These are phyloP conservation scores for Parnassius mnemosyne DNA, from an alignment of 2,888 invertebrate genomes.

Conservation along the genomic window DNA sequence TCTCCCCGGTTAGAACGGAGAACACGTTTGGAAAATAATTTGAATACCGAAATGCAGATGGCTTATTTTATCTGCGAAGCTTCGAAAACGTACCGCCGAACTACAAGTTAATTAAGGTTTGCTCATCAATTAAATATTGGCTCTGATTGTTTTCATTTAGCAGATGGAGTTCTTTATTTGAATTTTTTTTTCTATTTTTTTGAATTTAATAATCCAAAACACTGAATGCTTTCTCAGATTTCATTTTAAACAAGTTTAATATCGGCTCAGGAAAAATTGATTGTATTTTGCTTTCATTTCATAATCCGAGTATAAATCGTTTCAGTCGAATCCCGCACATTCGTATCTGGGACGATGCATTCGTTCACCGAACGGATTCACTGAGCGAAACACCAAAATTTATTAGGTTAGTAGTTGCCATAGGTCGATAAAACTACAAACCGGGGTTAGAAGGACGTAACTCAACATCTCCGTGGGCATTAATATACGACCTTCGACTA, in stretches of 20 bases:
- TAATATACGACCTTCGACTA: conserved; percentile 65
- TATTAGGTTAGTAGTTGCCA: conserved; percentile 80
- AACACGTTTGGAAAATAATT: conserved; percentile 79
- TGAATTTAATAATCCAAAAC: conserved; percentile 35
- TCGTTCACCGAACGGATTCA: conserved; percentile 75
- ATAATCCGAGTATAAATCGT: conserved; percentile 53
- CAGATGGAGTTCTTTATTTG: conserved; percentile 61
- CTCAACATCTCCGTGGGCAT: conserved; percentile 54
- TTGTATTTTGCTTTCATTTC: conserved; percentile 34
- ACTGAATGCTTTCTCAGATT: conserved; percentile 1
- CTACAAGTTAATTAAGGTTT: conserved; percentile 80
- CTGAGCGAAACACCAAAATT: conserved; percentile 80
- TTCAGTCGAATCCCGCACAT: conserved; percentile 64
- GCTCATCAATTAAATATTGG: conserved; percentile 78
- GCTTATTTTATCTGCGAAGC: conserved; percentile 73
- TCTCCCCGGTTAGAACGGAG: conserved; percentile 55
- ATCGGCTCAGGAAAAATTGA: conserved; percentile 2
- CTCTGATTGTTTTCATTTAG: conserved; percentile 73
- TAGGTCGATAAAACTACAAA: conserved; percentile 77
- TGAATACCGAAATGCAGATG: conserved; percentile 80
- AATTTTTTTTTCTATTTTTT: conserved; percentile 48
- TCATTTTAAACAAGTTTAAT: not conserved
- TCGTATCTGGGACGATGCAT: conserved; percentile 78
- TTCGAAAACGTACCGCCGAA: conserved; percentile 59
- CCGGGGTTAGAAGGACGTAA: conserved; percentile 63